A percentile compares a stretch with the other conserved stretches of the same genome.
phyloP scores from a whole-genome alignment of 2,113 vertebrate species.

The Apistogramma diplotaenia region DNA sequence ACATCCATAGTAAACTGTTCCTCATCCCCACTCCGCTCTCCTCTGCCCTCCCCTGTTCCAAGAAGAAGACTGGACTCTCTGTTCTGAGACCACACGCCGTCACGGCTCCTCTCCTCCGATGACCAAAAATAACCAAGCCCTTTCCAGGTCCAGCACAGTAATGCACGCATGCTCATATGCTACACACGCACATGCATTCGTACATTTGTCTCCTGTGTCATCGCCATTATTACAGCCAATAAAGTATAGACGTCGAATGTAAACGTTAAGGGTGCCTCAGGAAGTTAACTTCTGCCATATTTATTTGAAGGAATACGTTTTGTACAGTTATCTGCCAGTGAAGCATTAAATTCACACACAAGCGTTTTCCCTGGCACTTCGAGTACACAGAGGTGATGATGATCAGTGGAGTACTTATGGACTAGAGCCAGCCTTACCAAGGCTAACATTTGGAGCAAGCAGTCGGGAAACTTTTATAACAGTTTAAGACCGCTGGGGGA shows the following conservation, averaged over 20 bases:
- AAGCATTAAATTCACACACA: constrained; percentile 7
- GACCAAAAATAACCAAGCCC: constrained; percentile 71
- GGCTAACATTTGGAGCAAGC: constrained; percentile 38
- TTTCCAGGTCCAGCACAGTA: constrained; percentile 58
- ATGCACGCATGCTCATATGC: constrained; percentile 19
- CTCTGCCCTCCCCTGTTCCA: constrained; percentile 39
- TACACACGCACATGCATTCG: background rate
- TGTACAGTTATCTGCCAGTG: background rate
- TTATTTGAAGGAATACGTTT: background rate
- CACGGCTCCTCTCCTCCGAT: constrained; percentile 67
- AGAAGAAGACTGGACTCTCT: constrained; percentile 72
- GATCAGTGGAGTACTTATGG: constrained; percentile 42
- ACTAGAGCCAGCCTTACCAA: constrained; percentile 44
- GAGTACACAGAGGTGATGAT: constrained; percentile 1
- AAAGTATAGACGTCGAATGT: background rate
- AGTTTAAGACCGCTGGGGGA: constrained; percentile 56
- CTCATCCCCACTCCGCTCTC: constrained; percentile 8
- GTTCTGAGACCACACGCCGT: constrained; percentile 76
- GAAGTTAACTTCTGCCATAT: constrained; percentile 1
- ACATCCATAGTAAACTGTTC: constrained; percentile 55
- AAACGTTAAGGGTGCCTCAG: background rate
- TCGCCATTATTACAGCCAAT: background rate
- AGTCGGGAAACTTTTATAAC: constrained; percentile 29
- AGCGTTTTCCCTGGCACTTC: constrained; percentile 22
- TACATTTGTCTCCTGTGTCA: constrained; percentile 1